Base-by-base conservation (phyloP, 2,888 invertebrate species). In the Nycteola revayana region DNA sequence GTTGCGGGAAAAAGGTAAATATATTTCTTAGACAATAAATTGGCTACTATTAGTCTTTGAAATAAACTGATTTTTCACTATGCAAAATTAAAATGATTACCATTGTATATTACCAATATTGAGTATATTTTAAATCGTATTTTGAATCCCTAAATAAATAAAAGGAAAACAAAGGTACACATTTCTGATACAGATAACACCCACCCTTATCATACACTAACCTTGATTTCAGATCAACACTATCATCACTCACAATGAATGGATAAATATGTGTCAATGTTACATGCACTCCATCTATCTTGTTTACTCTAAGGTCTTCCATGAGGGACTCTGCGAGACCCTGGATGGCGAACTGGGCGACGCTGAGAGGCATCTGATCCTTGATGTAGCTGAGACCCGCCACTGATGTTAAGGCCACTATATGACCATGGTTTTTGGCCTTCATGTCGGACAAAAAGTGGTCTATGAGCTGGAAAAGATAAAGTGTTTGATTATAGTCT, bases 311-410 rank as follows among this genome's bases (percentile, higher is more conserved):
- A 0, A 93, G 70, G 49, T 93, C 91, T 50, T 91, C 91, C 60
- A 90, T 89, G 2, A 93, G 68, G 1, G 92, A 91, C 57, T 92
- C 92, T 0, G 92, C 91, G 20, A 93, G 74, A 1, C 93, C 93
- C 60, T 92, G 91, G 1, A 92, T 90, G 8, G 92, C 93, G 68
- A 92, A 92, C 70, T 93, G 93, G 0, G 92, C 90, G 0, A 92
- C 91, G 36, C 91, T 90, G 7, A 92, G 70, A 0, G 92, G 91
- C 71, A 92, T 87, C 51, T 91, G 89, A 48, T 90, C 89, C 27
- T 90, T 86, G 10, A 90, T 80, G 28, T 91, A 90, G 36, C 91
- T 91, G 1, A 92, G 71, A 3, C 92, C 92, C 32, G 92, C 92
- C 1, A 92, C 91, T 5, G 92, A 92, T 2, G 91, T 92, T 14